These are phyloP conservation scores for Coreius guichenoti DNA, from an alignment of 2,797 vertebrate species.

Conservation along the genomic window DNA sequence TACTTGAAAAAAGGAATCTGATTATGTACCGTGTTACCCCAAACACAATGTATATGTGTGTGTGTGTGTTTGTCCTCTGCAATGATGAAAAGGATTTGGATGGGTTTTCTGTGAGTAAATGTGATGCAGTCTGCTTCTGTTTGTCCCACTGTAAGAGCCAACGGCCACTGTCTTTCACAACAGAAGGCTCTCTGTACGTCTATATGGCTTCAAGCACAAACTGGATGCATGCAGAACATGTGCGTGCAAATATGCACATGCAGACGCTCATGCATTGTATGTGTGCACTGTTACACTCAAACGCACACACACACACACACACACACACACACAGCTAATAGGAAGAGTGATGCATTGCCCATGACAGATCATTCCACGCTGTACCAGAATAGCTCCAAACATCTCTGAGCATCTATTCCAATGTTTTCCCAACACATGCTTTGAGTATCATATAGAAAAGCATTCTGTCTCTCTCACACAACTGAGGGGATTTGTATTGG, in stretches of 20 bases:
- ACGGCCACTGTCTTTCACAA: constrained; percentile 22
- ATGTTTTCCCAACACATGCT: constrained; percentile 41
- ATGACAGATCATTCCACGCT: constrained; percentile 34
- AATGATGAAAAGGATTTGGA: constrained; percentile 20
- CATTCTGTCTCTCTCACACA: constrained; percentile 12
- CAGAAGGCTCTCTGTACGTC: constrained; percentile 25
- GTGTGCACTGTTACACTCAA: background rate
- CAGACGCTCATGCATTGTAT: constrained; percentile 14
- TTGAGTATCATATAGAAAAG: constrained; percentile 27
- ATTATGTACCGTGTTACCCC: background rate
- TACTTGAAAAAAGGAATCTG: background rate
- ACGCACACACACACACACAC: background rate
- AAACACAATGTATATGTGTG: background rate
- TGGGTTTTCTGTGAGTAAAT: constrained; percentile 52
- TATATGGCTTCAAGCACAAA: constrained; percentile 27
- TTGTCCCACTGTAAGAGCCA: constrained; percentile 19
- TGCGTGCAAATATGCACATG: constrained; percentile 16
- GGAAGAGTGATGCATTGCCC: constrained; percentile 37
- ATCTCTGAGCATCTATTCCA: constrained; percentile 43
- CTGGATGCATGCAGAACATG: constrained; percentile 23
- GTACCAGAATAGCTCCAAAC: constrained; percentile 42
- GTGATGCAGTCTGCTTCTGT: constrained; percentile 24
- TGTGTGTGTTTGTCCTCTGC: constrained; percentile 11
- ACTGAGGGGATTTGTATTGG: constrained; percentile 36
- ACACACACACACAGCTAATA: constrained; percentile 35